Conservation (phyloP, 2,888 invertebrate species). For the Polydrusus pterygomalis region DNA sequence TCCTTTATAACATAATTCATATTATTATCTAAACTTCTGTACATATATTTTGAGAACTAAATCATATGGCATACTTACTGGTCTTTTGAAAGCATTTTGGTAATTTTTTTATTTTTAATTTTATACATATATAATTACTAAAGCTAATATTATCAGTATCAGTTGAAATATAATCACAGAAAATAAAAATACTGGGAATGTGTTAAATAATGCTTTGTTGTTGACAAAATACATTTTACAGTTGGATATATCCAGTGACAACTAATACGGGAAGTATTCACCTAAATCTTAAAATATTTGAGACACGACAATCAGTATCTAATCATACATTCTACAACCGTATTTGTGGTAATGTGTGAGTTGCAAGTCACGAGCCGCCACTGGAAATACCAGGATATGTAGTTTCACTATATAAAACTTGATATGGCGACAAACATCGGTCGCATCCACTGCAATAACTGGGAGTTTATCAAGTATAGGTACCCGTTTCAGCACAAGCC, state of each 20-base stretch:
- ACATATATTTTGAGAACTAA: slow-evolving; percentile 39
- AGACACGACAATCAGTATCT: too few species aligned
- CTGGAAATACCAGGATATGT: background rate
- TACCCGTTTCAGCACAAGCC: too few species aligned
- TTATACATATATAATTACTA: slow-evolving; percentile 1
- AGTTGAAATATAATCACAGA: slow-evolving; percentile 24
- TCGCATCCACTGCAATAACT: too few species aligned
- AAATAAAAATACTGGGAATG: slow-evolving; percentile 24
- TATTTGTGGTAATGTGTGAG: too few species aligned
- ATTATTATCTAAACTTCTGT: slow-evolving; percentile 59
- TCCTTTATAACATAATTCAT: slow-evolving; percentile 63
- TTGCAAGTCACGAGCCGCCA: background rate
- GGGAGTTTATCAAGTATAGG: too few species aligned
- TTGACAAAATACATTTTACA: background rate
- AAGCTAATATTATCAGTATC: slow-evolving; percentile 21
- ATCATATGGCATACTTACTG: slow-evolving; percentile 39
- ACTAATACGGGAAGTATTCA: background rate
- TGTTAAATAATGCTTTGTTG: slow-evolving; percentile 3
- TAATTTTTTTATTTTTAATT: slow-evolving; percentile 9
- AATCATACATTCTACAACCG: too few species aligned
- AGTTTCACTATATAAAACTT: background rate
- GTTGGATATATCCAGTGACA: background rate
- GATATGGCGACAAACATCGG: background rate
- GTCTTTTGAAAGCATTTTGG: slow-evolving; percentile 34
- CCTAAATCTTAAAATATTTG: background rate